Evolutionary conservation across 1,140 invertebrate species (phyloP).

Genomic region (Grapholita molesta): DNA sequence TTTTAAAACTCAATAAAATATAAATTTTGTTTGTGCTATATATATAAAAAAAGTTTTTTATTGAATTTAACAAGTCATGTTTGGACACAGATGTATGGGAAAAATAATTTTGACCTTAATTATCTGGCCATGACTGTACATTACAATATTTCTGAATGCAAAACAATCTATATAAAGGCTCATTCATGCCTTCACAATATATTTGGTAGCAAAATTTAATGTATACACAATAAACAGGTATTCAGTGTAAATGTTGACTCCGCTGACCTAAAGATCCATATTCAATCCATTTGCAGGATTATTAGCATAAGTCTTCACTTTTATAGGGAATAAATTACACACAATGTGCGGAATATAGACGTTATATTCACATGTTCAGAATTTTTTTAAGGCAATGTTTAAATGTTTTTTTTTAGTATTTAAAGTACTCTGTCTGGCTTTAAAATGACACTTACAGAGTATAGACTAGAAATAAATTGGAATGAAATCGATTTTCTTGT

Average conservation of each 20-base stretch:
- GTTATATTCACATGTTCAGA: not conserved
- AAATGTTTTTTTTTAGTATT: not conserved
- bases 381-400: not conserved
- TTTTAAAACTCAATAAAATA: too few relatives aligned
- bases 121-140: too few relatives aligned
- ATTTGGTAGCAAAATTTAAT: too few relatives aligned
- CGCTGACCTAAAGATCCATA: not conserved
- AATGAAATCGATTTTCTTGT: not conserved
- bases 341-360: not conserved
- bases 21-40: too few relatives aligned
- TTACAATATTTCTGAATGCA: not conserved
- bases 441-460: not conserved
- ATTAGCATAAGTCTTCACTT: not conserved
- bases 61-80: too few relatives aligned
- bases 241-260: not conserved
- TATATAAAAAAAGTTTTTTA: too few relatives aligned
- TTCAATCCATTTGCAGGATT: not conserved
- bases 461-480: not conserved
- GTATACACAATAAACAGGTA: not conserved
- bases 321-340: not conserved
- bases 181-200: not conserved
- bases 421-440: not conserved
- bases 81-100: too few relatives aligned
- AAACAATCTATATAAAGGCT: not conserved
- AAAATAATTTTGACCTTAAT: too few relatives aligned